Percentiles rank a stretch among this genome's conserved stretches.
phyloP scores from a whole-genome alignment of 2,888 invertebrate genomes.

The Amblyjoppa fuscipennis region DNA sequence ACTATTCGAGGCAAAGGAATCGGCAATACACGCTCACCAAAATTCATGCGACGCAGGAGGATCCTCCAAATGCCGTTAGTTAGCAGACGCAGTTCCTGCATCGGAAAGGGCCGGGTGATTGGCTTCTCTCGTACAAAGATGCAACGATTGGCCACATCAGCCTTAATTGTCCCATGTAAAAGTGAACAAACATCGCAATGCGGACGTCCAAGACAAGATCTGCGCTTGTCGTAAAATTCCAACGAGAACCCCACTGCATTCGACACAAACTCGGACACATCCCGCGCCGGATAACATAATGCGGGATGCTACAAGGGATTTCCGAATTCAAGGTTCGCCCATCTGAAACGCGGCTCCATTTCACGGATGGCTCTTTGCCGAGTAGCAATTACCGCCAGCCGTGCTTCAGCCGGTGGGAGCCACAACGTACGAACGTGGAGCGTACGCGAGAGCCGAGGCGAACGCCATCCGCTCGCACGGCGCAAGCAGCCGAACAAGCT shows the following conservation, averaged over 20 bases:
- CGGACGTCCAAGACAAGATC: neutral
- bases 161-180: neutral
- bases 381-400: slow-evolving; percentile 80
- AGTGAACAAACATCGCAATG: neutral
- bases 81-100: too few relatives aligned
- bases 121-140: too few relatives aligned
- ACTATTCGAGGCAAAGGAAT: too few relatives aligned
- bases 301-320: slow-evolving; percentile 49
- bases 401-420: slow-evolving; percentile 74
- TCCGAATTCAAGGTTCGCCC: slow-evolving; percentile 64
- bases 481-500: slow-evolving; percentile 52
- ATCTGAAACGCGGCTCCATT: slow-evolving; percentile 70
- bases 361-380: slow-evolving; percentile 74
- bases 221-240: slow-evolving; percentile 12
- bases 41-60: too few relatives aligned
- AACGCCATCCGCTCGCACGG: slow-evolving; percentile 32
- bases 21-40: too few relatives aligned
- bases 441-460: slow-evolving; percentile 38
- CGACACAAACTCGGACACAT: slow-evolving; percentile 10
- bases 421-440: slow-evolving; percentile 68
- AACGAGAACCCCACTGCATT: neutral
- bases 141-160: too few relatives aligned
- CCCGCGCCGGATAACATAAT: slow-evolving; percentile 27
- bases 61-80: too few relatives aligned
- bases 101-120: too few relatives aligned